phyloP scores from a whole-genome alignment of 2,113 vertebrate species.

The Sterrhoptilus dennistouni region DNA sequence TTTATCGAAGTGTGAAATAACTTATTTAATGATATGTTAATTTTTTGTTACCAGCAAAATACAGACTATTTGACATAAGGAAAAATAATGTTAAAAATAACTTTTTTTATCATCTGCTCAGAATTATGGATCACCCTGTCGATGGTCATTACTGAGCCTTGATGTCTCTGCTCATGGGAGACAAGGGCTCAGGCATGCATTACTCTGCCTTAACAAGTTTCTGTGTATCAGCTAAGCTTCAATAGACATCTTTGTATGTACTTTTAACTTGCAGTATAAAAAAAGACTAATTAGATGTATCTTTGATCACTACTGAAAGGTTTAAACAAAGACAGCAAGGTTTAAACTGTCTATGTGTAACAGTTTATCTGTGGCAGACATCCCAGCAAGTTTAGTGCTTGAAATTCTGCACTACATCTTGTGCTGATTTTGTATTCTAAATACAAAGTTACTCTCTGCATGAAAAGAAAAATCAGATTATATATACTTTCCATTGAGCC shows the following conservation, averaged over 20 bases:
- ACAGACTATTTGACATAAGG: neutral
- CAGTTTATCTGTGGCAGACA: slow-evolving; percentile 9
- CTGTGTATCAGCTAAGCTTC: neutral
- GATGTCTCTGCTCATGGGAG: neutral
- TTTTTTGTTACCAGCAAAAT: slow-evolving; percentile 45
- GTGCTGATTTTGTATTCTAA: slow-evolving; percentile 59
- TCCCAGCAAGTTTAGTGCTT: slow-evolving; percentile 36
- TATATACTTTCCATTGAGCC: slow-evolving; percentile 45
- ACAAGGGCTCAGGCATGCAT: neutral
- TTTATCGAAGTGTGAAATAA: slow-evolving; percentile 8
- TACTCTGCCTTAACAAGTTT: neutral
- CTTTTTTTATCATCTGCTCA: neutral
- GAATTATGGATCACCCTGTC: neutral
- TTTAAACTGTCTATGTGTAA: slow-evolving; percentile 1
- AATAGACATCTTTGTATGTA: neutral
- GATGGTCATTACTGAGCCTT: neutral
- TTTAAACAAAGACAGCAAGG: neutral
- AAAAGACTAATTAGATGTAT: slow-evolving; percentile 1
- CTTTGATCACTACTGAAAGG: slow-evolving; percentile 26
- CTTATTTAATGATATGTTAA: slow-evolving; percentile 22
- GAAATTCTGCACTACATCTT: slow-evolving; percentile 62
- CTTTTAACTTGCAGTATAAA: neutral
- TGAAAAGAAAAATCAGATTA: slow-evolving; percentile 49
- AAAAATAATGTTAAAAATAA: neutral
- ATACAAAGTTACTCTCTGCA: slow-evolving; percentile 57